Base-by-base conservation (phyloP, 2,888 invertebrate genomes). In the Leptogaster cylindrica region DNA sequence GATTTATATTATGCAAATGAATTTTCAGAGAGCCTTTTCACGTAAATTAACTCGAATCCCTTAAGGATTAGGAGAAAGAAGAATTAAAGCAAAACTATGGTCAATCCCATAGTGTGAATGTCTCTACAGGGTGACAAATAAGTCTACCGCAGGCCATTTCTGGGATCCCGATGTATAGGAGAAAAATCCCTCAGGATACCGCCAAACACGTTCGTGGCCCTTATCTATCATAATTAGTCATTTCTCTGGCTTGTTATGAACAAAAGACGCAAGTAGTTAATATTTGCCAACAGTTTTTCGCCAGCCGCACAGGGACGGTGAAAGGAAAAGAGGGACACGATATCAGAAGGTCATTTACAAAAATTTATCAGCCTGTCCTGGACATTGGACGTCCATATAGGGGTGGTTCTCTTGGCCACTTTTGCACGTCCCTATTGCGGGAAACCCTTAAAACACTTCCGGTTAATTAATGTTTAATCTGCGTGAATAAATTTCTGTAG, bases 391-490 rank as follows among this genome's bases (percentile, higher is more conserved):
- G 31, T 39, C 12, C n/a, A 12, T 20, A 55, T 7, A 12, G 2
- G 5, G 33, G 23, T 39, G 55, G 5, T n/a, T n/a, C n/a, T n/a
- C n/a, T n/a, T n/a, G n/a, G n/a, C n/a, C n/a, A n/a, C n/a, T n/a
- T n/a, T n/a, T n/a, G 33, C 1, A 16, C 16, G 5, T 18, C n/a
- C 16, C 10, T 39, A 55, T 20, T 14, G 14, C 33, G n/a, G 55
- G 14, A 36, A 14, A 18, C 55, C 55, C 23, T 14, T 25, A 31
- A 46, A 69, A 69, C 66, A 66, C 41, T 66, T 68, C 44, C 65
- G 51, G 46, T 44, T 69, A 69, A 69, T 69, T 69, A 69, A 69
- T 69, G 65, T 61, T 51, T 69, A 66, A 66, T 66, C 68, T 66
- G 52, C 48, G 51, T 69, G 66, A 69, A 69, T 68, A 61, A 65